Evolutionary conservation across 1,140 invertebrate species (phyloP).

Genomic region (Augochlora pura): DNA sequence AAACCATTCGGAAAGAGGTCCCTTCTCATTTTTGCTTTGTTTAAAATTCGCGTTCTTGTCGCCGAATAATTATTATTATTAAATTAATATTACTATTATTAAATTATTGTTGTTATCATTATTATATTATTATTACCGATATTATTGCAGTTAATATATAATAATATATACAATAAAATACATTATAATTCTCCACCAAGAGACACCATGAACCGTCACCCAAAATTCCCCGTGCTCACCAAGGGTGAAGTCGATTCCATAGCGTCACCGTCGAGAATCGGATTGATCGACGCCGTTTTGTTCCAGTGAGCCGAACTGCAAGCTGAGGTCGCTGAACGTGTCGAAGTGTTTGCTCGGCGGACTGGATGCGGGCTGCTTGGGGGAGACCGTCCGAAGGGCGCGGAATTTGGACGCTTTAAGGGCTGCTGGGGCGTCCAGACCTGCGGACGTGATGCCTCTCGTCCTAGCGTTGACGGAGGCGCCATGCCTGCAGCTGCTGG

Average conservation of each 20-base stretch:
- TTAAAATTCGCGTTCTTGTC: no score
- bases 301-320: conserved; percentile 76
- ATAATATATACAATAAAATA: no score
- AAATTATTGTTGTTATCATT: no score
- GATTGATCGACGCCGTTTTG: conserved; percentile 29
- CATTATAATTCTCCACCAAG: no score
- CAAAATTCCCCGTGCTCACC: no score
- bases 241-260: no score
- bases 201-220: no score
- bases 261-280: conserved; percentile 3
- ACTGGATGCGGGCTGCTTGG: conserved; percentile 81
- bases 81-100: no score
- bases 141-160: no score
- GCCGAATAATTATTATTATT: no score
- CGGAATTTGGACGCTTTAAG: conserved; percentile 80
- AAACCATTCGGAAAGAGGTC: not conserved
- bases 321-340: conserved; percentile 80
- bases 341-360: conserved; percentile 79
- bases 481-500: conserved; percentile 80
- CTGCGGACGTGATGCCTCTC: conserved; percentile 79
- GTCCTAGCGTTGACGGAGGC: conserved; percentile 81
- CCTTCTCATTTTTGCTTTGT: not conserved
- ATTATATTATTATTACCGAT: no score
- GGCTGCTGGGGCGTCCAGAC: conserved; percentile 79
- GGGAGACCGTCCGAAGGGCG: conserved; percentile 80